These are phyloP conservation scores for Amphibalanus amphitrite DNA, from an alignment of 1,140 invertebrate species.

Conservation along the genomic window DNA sequence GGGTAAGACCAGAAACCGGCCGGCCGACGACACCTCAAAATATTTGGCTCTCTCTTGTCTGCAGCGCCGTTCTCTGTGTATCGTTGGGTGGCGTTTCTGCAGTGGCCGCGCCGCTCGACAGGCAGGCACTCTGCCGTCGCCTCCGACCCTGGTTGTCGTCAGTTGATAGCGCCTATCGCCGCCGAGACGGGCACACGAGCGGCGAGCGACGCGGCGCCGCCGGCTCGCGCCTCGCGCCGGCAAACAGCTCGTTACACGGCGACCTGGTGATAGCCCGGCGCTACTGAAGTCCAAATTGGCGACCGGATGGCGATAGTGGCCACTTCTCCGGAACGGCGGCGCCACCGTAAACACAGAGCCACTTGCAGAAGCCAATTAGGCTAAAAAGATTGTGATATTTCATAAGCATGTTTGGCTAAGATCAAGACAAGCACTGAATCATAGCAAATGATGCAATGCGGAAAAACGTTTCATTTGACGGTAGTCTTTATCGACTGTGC, in stretches of 20 bases:
- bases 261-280: not conserved
- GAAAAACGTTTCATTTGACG: no score
- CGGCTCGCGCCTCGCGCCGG: no score
- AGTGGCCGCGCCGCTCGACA: no score
- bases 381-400: not conserved
- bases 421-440: no score
- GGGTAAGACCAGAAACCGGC: not conserved
- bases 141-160: not conserved
- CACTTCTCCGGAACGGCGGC: not conserved
- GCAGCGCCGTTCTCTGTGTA: no score
- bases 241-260: not conserved
- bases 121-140: no score
- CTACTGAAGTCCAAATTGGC: not conserved
- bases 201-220: no score
- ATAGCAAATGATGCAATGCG: no score
- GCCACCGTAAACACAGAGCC: not conserved
- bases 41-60: not conserved
- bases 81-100: no score
- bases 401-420: no score
- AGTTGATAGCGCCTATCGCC: not conserved
- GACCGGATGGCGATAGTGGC: not conserved
- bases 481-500: no score
- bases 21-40: not conserved
- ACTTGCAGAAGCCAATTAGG: not conserved
- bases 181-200: no score